Conservation (phyloP, 2,797 vertebrate species). For the Myotis myotis region DNA sequence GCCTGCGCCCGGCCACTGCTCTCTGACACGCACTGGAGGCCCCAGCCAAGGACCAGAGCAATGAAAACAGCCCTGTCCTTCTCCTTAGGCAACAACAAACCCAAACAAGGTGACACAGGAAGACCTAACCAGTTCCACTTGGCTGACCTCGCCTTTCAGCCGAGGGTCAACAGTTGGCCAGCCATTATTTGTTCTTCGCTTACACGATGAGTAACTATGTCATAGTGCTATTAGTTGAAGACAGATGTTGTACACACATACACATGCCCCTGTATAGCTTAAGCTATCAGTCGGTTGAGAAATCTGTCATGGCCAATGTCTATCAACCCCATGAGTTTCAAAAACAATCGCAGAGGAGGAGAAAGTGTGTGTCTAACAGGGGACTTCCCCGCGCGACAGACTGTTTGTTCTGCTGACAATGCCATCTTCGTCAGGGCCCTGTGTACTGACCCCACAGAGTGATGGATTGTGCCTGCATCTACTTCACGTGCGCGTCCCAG, state of each 20-base stretch:
- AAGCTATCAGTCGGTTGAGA: neutral
- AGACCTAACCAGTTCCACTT: neutral
- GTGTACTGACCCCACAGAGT: neutral
- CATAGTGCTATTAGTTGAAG: conserved; percentile 32
- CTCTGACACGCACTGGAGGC: neutral
- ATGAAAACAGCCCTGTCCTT: neutral
- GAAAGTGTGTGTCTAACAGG: neutral
- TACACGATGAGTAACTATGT: conserved; percentile 23
- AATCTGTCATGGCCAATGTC: conserved; percentile 18
- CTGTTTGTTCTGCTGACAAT: neutral
- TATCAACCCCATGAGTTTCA: neutral
- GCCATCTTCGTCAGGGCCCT: neutral
- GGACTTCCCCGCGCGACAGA: neutral
- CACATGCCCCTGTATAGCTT: neutral
- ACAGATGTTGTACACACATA: conserved; percentile 43
- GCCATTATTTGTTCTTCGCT: neutral
- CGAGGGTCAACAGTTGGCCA: conserved; percentile 23
- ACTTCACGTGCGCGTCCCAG: neutral
- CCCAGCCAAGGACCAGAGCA: neutral
- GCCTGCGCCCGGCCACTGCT: neutral
- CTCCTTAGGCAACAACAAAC: conserved; percentile 14
- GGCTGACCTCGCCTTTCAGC: conserved; percentile 30
- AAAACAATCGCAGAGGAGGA: neutral
- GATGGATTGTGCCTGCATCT: neutral
- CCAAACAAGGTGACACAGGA: conserved; percentile 42